Conservation (phyloP, 2,888 invertebrate genomes). For the Ichneumoninae sp. region DNA sequence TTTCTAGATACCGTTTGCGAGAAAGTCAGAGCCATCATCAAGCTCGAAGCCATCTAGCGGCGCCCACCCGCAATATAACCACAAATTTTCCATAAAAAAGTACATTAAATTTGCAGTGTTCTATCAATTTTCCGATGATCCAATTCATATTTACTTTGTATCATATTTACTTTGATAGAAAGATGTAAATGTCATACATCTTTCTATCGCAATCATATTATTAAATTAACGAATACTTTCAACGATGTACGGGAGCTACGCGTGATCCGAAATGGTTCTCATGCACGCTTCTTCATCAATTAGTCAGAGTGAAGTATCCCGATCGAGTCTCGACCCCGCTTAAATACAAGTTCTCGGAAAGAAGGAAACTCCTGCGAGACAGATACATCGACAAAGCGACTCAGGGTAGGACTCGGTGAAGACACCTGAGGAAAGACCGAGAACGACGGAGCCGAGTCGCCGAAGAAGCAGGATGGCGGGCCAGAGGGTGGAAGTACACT, state of each 20-base stretch:
- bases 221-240: not conserved
- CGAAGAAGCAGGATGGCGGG: constrained; percentile 35
- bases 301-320: not conserved
- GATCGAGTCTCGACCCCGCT: not conserved
- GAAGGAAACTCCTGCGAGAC: constrained; percentile 1
- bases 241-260: not conserved
- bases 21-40: too few relatives aligned
- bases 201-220: not conserved
- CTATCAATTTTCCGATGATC: too few relatives aligned
- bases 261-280: not conserved
- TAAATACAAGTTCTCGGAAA: not conserved
- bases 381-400: constrained; percentile 10
- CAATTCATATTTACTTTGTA: too few relatives aligned
- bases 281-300: not conserved
- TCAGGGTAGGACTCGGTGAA: not conserved
- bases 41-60: too few relatives aligned
- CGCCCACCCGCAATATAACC: too few relatives aligned
- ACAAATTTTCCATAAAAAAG: too few relatives aligned
- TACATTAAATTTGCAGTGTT: too few relatives aligned
- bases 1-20: too few relatives aligned
- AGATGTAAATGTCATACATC: too few relatives aligned
- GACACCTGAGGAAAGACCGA: constrained; percentile 8
- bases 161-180: too few relatives aligned
- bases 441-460: constrained; percentile 44
- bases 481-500: constrained; percentile 40